These are phyloP conservation scores for Bombylius discolor DNA, from an alignment of 2,888 invertebrate genomes.

Conservation along the genomic window DNA sequence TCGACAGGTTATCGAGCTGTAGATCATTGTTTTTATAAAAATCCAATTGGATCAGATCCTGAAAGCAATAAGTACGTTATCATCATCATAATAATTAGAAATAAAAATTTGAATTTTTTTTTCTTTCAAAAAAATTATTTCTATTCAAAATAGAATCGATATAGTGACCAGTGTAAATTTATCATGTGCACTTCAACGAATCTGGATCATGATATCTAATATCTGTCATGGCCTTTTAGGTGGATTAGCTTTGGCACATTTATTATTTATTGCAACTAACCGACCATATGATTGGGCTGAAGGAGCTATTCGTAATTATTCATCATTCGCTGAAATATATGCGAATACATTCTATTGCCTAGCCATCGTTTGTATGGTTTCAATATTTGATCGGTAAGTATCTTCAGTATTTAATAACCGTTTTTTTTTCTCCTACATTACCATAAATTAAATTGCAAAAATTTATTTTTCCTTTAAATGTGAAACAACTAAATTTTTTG, in stretches of 20 bases:
- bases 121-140: not conserved
- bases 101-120: not conserved
- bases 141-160: slow-evolving; percentile 20
- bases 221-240: slow-evolving; percentile 45
- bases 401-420: not conserved
- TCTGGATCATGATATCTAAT: slow-evolving; percentile 42
- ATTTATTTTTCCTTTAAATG: too few relatives aligned
- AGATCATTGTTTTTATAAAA: slow-evolving; percentile 35
- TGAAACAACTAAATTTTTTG: too few relatives aligned
- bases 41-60: slow-evolving; percentile 25
- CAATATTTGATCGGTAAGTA: slow-evolving; percentile 44
- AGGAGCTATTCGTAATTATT: slow-evolving; percentile 30
- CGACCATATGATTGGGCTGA: slow-evolving; percentile 35
- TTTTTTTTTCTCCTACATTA: too few relatives aligned
- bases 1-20: slow-evolving; percentile 37
- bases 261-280: slow-evolving; percentile 34
- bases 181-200: slow-evolving; percentile 39
- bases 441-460: too few relatives aligned
- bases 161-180: slow-evolving; percentile 32
- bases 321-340: slow-evolving; percentile 35
- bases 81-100: not conserved
- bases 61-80: slow-evolving; percentile 19
- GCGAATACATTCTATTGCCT: slow-evolving; percentile 40
- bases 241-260: slow-evolving; percentile 38
- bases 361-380: slow-evolving; percentile 41